A percentile compares a stretch with the other conserved stretches of the same genome.
Evolutionary conservation across 2,888 invertebrate genomes (phyloP).

Genomic region (Eretmocerus hayati): DNA sequence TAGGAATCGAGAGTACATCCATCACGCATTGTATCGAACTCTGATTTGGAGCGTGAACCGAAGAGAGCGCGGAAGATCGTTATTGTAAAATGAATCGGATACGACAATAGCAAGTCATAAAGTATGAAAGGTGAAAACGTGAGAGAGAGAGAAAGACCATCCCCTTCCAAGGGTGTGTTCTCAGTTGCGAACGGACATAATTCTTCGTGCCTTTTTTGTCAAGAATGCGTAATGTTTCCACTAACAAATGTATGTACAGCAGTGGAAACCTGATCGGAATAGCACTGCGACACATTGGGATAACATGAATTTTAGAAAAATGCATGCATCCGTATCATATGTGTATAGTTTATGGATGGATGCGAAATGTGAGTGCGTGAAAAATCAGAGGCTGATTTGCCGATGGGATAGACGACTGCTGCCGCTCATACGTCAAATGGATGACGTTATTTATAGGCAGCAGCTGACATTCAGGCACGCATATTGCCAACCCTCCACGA

Average conservation of each 20-base stretch:
- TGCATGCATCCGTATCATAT: too few relatives aligned
- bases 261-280: background rate
- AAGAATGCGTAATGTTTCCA: too few relatives aligned
- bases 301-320: too few relatives aligned
- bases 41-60: background rate
- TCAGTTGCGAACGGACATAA: background rate
- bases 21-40: too few relatives aligned
- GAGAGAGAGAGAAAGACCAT: background rate
- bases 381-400: conserved; percentile 40
- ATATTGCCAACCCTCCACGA: background rate
- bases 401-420: conserved; percentile 33
- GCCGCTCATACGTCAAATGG: conserved; percentile 39
- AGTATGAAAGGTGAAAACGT: background rate
- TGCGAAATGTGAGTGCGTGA: conserved; percentile 30
- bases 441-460: conserved; percentile 42
- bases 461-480: conserved; percentile 37
- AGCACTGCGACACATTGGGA: too few relatives aligned
- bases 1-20: too few relatives aligned
- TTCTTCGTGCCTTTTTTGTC: too few relatives aligned
- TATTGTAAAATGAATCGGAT: conserved; percentile 5
- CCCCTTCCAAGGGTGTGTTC: background rate
- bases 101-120: conserved; percentile 10
- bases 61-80: too few relatives aligned
- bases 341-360: too few relatives aligned
- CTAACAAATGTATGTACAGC: too few relatives aligned